Evolutionary conservation across 2,888 invertebrate species (phyloP).

Genomic region (Poecilobothrus nobilitatus): DNA sequence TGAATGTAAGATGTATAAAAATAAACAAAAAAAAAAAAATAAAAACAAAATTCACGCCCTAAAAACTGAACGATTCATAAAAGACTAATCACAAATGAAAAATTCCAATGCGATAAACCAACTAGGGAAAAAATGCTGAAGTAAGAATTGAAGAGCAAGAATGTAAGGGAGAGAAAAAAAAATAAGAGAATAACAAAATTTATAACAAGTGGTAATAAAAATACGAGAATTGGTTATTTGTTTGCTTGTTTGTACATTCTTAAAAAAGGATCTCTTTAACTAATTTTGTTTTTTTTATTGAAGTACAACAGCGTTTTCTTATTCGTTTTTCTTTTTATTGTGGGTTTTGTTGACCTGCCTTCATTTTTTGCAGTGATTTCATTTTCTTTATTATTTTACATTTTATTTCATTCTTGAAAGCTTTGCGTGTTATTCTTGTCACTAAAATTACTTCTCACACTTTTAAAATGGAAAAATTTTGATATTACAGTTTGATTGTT

Average conservation of each 20-base stretch:
- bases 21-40: too few species aligned
- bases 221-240: not conserved
- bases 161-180: too few species aligned
- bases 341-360: not conserved
- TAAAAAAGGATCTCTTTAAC: not conserved
- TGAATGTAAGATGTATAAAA: too few species aligned
- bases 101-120: not conserved
- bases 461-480: too few species aligned
- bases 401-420: not conserved
- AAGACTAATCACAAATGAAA: not conserved
- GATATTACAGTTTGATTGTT: too few species aligned
- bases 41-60: not conserved
- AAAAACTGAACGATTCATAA: not conserved
- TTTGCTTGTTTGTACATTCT: not conserved
- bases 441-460: not conserved
- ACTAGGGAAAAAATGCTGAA: too few species aligned
- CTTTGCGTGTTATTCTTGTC: not conserved
- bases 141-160: too few species aligned
- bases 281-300: not conserved
- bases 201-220: not conserved
- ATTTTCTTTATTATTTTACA: not conserved
- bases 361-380: not conserved
- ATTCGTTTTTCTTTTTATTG: not conserved
- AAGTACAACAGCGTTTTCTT: not conserved
- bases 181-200: not conserved